Conservation (phyloP, 2,113 vertebrate genomes). For the Heterocephalus glaber region DNA sequence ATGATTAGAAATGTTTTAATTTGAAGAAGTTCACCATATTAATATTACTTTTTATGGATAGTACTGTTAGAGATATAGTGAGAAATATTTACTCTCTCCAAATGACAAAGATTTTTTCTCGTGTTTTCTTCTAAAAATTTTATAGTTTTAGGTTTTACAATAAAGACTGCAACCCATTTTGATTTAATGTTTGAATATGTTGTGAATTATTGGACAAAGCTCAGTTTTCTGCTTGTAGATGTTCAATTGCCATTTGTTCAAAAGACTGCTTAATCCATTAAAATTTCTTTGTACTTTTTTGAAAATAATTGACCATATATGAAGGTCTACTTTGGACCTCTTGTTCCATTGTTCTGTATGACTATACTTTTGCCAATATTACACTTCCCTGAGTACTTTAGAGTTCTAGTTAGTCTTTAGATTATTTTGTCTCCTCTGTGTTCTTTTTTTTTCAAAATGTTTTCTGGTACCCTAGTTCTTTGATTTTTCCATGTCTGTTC, state of each 20-base stretch:
- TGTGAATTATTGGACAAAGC: not conserved
- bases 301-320: not conserved
- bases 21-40: not conserved
- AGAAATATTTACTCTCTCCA: not conserved
- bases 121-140: not conserved
- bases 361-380: not conserved
- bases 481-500: not conserved
- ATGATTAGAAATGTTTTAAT: not conserved
- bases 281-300: not conserved
- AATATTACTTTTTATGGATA: not conserved
- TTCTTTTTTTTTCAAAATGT: not conserved
- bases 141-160: not conserved
- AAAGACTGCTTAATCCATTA: not conserved
- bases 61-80: not conserved
- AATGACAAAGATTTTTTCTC: not conserved
- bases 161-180: not conserved
- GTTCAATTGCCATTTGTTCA: not conserved
- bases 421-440: not conserved
- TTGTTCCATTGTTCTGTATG: not conserved
- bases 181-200: not conserved
- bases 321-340: not conserved
- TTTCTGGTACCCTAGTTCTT: not conserved
- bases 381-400: not conserved
- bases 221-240: not conserved
- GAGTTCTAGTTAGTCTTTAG: not conserved